Conservation (phyloP, 1,140 invertebrate species). For the Euwallacea fornicatus region DNA sequence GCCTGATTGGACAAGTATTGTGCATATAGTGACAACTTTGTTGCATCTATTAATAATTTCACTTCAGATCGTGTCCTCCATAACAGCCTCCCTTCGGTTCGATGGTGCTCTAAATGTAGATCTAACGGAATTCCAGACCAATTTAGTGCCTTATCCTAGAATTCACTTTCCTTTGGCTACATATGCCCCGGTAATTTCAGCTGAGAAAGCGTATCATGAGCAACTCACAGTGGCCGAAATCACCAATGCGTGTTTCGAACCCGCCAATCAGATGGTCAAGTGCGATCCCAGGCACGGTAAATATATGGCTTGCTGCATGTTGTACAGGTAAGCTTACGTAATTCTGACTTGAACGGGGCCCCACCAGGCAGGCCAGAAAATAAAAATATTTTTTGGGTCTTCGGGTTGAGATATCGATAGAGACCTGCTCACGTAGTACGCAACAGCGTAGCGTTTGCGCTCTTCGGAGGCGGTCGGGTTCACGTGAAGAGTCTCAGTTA, state of each 20-base stretch:
- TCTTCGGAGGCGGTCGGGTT: no score
- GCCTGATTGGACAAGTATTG: slow-evolving; percentile 76
- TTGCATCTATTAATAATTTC: slow-evolving; percentile 25
- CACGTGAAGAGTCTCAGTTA: no score
- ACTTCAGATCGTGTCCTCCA: slow-evolving; percentile 71
- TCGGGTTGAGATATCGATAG: neutral
- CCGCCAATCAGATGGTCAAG: slow-evolving; percentile 85
- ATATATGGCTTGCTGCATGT: slow-evolving; percentile 87
- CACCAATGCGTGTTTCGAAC: slow-evolving; percentile 81
- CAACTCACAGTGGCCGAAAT: slow-evolving; percentile 77
- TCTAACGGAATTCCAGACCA: slow-evolving; percentile 88
- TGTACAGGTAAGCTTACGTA: slow-evolving; percentile 66
- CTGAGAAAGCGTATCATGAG: slow-evolving; percentile 82
- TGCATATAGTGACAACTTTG: neutral
- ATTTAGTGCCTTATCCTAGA: slow-evolving; percentile 79
- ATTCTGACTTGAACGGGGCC: neutral
- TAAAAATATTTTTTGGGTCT: neutral
- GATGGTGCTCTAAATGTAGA: slow-evolving; percentile 88
- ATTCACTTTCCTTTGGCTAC: slow-evolving; percentile 81
- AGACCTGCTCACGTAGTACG: neutral
- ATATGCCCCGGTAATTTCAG: slow-evolving; percentile 76
- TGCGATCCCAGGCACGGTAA: slow-evolving; percentile 79
- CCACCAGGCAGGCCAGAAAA: neutral
- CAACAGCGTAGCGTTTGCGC: no score
- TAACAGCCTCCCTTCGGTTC: slow-evolving; percentile 83